These are phyloP conservation scores for Acanthopleura granulata DNA, from an alignment of 2,888 invertebrate genomes.

Conservation along the genomic window DNA sequence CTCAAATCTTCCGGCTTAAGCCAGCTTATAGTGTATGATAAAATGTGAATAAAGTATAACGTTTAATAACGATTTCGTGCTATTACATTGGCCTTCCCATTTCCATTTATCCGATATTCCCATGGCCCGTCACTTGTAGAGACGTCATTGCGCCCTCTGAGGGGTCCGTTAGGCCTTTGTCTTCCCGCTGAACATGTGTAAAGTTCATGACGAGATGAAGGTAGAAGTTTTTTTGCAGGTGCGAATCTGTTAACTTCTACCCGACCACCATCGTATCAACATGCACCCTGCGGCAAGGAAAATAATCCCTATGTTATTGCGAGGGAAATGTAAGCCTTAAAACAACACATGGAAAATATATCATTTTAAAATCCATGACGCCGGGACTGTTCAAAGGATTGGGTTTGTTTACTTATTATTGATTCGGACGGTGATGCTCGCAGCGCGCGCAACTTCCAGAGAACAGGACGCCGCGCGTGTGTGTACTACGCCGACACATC, in stretches of 20 bases:
- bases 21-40: too few species aligned
- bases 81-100: too few species aligned
- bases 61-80: too few species aligned
- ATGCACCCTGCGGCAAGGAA: not conserved
- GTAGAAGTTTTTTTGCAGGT: not conserved
- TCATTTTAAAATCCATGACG: slow-evolving; percentile 12
- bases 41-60: too few species aligned
- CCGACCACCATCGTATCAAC: not conserved
- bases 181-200: not conserved
- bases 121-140: too few species aligned
- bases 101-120: too few species aligned
- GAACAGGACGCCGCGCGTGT: too few species aligned
- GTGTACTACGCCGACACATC: too few species aligned
- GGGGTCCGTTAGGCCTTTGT: not conserved
- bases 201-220: not conserved
- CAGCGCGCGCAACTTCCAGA: too few species aligned
- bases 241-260: not conserved
- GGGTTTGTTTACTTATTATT: slow-evolving; percentile 2
- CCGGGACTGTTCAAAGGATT: not conserved
- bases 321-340: slow-evolving; percentile 7
- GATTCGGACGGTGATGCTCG: not conserved
- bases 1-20: too few species aligned
- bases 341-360: slow-evolving; percentile 1
- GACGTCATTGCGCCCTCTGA: too few species aligned
- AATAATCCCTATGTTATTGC: slow-evolving; percentile 11